Evolutionary conservation across 1,140 invertebrate genomes (phyloP).

Genomic region (Drosophila murphyi): DNA sequence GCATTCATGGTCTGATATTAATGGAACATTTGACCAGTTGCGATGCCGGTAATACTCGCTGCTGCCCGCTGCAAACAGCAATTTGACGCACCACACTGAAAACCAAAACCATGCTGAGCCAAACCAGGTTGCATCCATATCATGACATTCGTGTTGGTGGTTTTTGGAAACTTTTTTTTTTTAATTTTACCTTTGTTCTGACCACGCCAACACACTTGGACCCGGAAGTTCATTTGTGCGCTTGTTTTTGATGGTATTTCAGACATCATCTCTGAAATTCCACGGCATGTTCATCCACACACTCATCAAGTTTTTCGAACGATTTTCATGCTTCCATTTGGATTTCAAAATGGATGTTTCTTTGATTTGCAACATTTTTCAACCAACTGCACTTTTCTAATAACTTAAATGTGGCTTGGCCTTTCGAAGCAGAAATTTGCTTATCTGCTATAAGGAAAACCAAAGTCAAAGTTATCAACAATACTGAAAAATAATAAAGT

Average conservation of each 20-base stretch:
- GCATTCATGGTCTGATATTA: slow-evolving; percentile 74
- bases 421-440: background rate
- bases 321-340: background rate
- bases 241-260: slow-evolving; percentile 20
- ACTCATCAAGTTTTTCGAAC: slow-evolving; percentile 51
- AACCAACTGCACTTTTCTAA: background rate
- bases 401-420: background rate
- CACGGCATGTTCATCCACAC: slow-evolving; percentile 28
- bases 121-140: slow-evolving; percentile 5
- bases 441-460: background rate
- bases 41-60: slow-evolving; percentile 12
- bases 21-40: slow-evolving; percentile 74
- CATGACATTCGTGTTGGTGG: slow-evolving; percentile 15
- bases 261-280: slow-evolving; percentile 34
- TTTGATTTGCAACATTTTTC: background rate
- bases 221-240: slow-evolving; percentile 27
- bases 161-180: background rate
- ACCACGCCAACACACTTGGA: background rate
- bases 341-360: background rate
- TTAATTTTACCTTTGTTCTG: slow-evolving; percentile 4
- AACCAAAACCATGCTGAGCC: background rate
- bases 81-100: slow-evolving; percentile 15
- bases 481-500: background rate
- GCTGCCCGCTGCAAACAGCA: slow-evolving; percentile 7
- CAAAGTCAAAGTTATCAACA: background rate